These are phyloP conservation scores for Sterrhoptilus dennistouni DNA, from an alignment of 2,113 vertebrate species.

Conservation along the genomic window DNA sequence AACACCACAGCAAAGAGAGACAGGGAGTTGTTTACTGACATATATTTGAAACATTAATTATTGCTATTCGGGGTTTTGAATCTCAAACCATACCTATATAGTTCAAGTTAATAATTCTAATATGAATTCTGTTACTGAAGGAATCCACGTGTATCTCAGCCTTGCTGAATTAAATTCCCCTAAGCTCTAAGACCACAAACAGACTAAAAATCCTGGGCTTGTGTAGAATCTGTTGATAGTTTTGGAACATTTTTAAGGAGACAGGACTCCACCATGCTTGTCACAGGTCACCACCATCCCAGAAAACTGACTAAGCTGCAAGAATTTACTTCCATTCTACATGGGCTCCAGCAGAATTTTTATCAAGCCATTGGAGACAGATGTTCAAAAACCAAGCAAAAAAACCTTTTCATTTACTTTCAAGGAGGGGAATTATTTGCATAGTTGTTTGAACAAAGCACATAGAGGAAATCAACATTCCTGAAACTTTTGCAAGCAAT, in stretches of 20 bases:
- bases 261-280: background rate
- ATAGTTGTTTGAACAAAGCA: background rate
- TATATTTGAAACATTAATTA: background rate
- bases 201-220: background rate
- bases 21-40: background rate
- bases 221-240: background rate
- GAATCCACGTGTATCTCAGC: accelerated
- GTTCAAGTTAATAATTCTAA: background rate
- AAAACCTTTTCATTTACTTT: background rate
- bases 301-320: background rate
- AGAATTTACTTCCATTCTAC: background rate
- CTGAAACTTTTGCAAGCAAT: background rate
- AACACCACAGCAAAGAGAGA: background rate
- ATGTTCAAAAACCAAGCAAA: background rate
- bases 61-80: background rate
- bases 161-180: background rate
- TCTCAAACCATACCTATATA: background rate
- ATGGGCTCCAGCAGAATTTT: background rate
- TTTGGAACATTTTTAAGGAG: background rate
- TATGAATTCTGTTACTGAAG: background rate
- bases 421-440: background rate
- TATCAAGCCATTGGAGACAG: background rate
- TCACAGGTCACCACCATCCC: background rate
- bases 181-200: background rate
- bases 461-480: background rate